Evolutionary conservation across 2,113 vertebrate genomes (phyloP), one percentile per base, ranked within the genome.

Genomic region (Felis chaus): DNA sequence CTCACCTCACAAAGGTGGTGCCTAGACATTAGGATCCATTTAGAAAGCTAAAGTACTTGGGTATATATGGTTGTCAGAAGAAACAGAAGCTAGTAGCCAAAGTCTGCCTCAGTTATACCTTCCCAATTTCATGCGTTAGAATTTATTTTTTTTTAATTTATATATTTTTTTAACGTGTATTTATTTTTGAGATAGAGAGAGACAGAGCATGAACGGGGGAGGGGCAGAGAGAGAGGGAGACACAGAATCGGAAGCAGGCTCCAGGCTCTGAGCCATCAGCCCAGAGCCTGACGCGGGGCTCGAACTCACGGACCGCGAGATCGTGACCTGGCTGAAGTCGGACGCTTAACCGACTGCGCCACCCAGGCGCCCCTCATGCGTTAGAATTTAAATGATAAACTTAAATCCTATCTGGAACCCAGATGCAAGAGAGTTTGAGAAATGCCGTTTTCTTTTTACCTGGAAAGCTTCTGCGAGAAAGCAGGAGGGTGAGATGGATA

Each of bases 391-490:
- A 41, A 66, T 91, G 63, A 16, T 74, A 23, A 94, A 53, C 33
- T 50, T 89, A 79, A 79, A 79, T 90, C 61, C 66, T 12, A 82
- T 53, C 29, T 25, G 61, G 71, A 73, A 33, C 12, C 65, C 12
- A 86, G 78, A 85, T 89, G 4, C 45, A 78, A 18, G 61, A 74
- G 19, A 68, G 15, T 96, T 86, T 94, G 33, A 61, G 68, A 63
- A 95, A 39, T 84, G 19, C 21, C 27, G 25, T 82, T 90, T 96
- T 76, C 25, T 82, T 94, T 90, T 95, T 89, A 91, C 27, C 21
- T 91, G 50, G 13, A 65, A 71, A 90, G 48, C 50, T 76, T 96
- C n/a, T 96, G 21, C 6, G n/a, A 25, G 41, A 95, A 94, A 79
- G 71, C 39, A 55, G 71, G 27, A 86, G 14, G 12, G 33, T 66